phyloP scores from a whole-genome alignment of 2,113 vertebrate species.

The Tursiops truncatus region DNA sequence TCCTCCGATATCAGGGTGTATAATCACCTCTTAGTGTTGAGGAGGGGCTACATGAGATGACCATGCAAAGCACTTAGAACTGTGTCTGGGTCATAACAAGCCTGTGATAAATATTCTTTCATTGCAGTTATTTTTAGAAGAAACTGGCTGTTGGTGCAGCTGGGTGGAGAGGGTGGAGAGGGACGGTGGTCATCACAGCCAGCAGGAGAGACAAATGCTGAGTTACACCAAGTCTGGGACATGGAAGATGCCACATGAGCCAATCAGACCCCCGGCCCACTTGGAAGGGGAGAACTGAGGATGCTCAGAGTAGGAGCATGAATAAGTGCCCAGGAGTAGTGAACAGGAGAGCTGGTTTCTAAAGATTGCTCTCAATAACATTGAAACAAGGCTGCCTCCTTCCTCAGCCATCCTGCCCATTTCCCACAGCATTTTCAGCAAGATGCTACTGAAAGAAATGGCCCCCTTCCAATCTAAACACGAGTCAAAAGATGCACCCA shows the following conservation, averaged over 20 bases:
- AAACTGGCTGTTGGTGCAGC: not conserved
- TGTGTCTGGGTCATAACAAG: not conserved
- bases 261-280: not conserved
- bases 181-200: not conserved
- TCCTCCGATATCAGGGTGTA: not conserved
- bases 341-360: not conserved
- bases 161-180: not conserved
- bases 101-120: not conserved
- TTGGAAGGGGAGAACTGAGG: not conserved
- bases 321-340: rapidly evolving
- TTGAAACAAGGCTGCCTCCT: not conserved
- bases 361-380: not conserved
- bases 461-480: not conserved
- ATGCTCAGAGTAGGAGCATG: not conserved
- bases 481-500: not conserved
- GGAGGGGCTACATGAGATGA: no score
- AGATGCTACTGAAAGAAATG: not conserved
- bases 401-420: not conserved
- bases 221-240: no score
- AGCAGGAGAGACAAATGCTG: not conserved
- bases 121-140: not conserved
- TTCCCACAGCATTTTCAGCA: not conserved
- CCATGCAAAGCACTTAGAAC: not conserved
- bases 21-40: not conserved
- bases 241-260: not conserved